A percentile compares a stretch with the other conserved stretches of the same genome.
Conservation (phyloP, 2,797 vertebrate species). For the Cercopithecus neglectus region DNA sequence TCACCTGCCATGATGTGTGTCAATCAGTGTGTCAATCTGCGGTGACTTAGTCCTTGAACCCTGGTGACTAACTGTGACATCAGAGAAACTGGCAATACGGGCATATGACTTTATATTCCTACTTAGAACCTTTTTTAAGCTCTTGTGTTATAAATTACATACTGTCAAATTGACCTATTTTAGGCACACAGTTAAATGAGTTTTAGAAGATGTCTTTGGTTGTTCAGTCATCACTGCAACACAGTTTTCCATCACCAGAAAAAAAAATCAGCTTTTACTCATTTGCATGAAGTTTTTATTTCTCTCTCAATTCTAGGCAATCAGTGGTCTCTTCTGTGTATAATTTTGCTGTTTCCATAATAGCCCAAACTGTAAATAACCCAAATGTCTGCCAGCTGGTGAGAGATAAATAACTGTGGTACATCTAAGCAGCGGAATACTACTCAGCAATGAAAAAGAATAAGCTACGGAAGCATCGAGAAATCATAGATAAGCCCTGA, state of each 20-base stretch:
- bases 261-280: neutral
- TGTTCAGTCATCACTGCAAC: rapidly evolving
- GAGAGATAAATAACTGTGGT: neutral
- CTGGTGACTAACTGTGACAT: neutral
- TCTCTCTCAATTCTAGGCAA: neutral
- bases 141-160: neutral
- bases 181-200: neutral
- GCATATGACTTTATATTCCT: neutral
- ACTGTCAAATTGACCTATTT: neutral
- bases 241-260: neutral
- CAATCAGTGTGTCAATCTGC: neutral
- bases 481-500: rapidly evolving
- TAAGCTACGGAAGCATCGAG: rapidly evolving
- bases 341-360: neutral
- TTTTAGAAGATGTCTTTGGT: neutral
- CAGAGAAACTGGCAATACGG: neutral
- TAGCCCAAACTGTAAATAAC: neutral
- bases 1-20: neutral
- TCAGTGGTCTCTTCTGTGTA: neutral
- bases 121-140: neutral
- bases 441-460: neutral
- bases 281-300: neutral
- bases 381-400: no score
- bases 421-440: rapidly evolving
- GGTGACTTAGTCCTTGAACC: neutral